Conservation (phyloP, 2,113 vertebrate species). For the Zosterops lateralis region DNA sequence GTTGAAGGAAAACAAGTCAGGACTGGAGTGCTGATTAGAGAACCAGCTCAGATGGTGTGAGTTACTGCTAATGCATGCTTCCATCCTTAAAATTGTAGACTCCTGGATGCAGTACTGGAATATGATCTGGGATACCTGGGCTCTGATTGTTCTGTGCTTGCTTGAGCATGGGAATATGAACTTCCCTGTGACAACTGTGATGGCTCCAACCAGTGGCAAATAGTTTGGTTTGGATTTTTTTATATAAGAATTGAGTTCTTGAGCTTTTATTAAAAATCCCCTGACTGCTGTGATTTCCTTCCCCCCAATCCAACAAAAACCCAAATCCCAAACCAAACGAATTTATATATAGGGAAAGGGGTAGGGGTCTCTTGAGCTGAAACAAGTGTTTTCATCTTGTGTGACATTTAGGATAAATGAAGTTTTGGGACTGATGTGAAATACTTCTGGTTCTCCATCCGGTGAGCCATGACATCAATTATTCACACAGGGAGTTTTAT, state of each 20-base stretch:
- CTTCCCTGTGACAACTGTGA: neutral
- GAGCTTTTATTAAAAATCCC: neutral
- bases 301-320: accelerated
- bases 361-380: neutral
- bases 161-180: neutral
- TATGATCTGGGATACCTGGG: neutral
- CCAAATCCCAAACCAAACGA: neutral
- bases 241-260: neutral
- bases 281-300: neutral
- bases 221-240: too few species aligned
- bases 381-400: neutral
- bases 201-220: neutral
- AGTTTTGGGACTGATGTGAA: neutral
- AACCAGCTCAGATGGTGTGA: neutral
- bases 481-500: neutral
- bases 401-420: neutral
- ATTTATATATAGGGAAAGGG: neutral
- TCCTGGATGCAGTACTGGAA: neutral
- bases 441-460: neutral
- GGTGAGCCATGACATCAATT: neutral
- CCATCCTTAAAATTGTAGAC: neutral
- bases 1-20: neutral
- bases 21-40: neutral
- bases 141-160: neutral
- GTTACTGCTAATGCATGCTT: neutral